Evolutionary conservation across 2,888 invertebrate genomes (phyloP).

Genomic region (Oscheius onirici): DNA sequence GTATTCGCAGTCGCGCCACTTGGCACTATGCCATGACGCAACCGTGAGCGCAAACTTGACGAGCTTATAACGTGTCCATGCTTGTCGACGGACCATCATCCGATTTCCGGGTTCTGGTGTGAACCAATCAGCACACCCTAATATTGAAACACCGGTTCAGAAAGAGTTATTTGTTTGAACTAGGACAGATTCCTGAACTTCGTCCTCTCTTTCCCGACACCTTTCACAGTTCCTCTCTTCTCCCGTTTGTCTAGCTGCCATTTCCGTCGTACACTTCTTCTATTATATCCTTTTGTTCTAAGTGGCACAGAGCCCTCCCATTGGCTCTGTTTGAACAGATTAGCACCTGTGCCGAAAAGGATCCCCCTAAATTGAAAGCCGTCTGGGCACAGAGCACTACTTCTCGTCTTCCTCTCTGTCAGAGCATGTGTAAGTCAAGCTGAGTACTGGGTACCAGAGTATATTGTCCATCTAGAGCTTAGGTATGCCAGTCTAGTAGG

Average conservation of each 20-base stretch:
- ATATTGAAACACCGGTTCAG: conserved; percentile 28
- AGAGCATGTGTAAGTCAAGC: conserved; percentile 9
- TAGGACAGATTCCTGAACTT: conserved; percentile 7
- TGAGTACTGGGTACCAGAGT: too few species aligned
- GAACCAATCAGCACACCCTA: conserved; percentile 12
- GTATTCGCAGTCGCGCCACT: too few species aligned
- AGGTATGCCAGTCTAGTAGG: too few species aligned
- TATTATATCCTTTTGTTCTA: conserved; percentile 24
- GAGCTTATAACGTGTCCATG: too few species aligned
- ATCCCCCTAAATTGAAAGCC: conserved; percentile 1
- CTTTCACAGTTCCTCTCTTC: conserved; percentile 2
- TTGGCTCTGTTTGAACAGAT: conserved; percentile 28
- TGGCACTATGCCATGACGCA: too few species aligned
- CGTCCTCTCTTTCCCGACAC: neutral
- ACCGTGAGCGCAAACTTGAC: too few species aligned
- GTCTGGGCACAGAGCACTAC: conserved; percentile 1
- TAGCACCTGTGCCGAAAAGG: conserved; percentile 28
- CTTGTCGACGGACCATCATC: too few species aligned
- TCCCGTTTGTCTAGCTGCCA: conserved; percentile 11
- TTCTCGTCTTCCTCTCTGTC: too few species aligned
- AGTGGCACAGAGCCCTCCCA: conserved; percentile 1
- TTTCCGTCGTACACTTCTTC: conserved; percentile 31
- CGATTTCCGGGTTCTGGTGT: neutral
- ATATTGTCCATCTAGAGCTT: too few species aligned
- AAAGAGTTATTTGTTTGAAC: conserved; percentile 3